These are phyloP conservation scores for Karalla daura DNA, from an alignment of 2,797 vertebrate genomes.

Conservation along the genomic window DNA sequence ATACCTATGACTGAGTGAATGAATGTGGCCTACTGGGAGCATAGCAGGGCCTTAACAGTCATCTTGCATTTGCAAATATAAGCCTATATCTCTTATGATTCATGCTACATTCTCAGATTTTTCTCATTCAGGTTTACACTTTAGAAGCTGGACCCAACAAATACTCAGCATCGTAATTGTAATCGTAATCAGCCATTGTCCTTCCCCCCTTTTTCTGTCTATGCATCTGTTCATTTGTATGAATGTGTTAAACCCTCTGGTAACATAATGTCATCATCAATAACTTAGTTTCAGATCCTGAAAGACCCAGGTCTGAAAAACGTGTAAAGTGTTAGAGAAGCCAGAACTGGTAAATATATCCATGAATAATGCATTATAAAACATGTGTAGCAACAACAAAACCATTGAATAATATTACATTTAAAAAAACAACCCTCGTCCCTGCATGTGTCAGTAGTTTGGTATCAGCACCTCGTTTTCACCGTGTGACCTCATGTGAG, in stretches of 20 bases:
- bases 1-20: too few relatives aligned
- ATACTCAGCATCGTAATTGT: not conserved
- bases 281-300: not conserved
- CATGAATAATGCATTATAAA: not conserved
- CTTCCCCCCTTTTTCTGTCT: not conserved
- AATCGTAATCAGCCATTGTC: not conserved
- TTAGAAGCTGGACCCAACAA: not conserved
- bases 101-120: too few relatives aligned
- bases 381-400: not conserved
- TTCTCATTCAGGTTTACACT: too few relatives aligned
- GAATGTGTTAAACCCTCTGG: not conserved
- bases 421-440: not conserved
- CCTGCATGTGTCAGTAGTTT: not conserved
- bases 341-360: not conserved
- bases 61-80: too few relatives aligned
- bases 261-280: too few relatives aligned
- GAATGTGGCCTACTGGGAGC: too few relatives aligned
- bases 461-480: constrained; percentile 6
- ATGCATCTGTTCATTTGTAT: not conserved
- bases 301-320: not conserved
- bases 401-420: too few relatives aligned
- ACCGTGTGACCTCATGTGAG: not conserved
- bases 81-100: too few relatives aligned
- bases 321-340: not conserved
- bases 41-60: too few relatives aligned